Conservation (phyloP, 1,140 invertebrate species). For the Penaeus japonicus region DNA sequence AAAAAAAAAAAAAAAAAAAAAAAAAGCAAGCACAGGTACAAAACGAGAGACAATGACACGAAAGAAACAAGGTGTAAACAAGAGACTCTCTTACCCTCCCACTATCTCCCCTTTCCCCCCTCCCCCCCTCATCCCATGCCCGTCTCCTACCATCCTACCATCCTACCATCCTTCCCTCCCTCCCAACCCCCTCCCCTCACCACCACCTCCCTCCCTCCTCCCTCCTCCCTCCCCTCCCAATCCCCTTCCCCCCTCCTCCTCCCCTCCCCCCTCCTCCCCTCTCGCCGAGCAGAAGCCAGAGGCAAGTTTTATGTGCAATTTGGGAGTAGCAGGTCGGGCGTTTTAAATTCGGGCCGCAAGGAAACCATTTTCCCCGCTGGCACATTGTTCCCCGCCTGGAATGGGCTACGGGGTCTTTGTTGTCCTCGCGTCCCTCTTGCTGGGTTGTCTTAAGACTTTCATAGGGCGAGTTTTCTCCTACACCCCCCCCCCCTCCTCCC, state of each 20-base stretch:
- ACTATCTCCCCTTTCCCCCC: not conserved
- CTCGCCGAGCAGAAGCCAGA: not conserved
- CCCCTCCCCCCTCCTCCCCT: not conserved
- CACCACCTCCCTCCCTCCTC: not conserved
- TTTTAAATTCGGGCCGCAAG: slow-evolving; percentile 54
- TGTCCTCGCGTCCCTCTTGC: slow-evolving; percentile 30
- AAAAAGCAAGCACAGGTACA: not conserved
- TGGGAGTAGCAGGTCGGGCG: slow-evolving; percentile 41
- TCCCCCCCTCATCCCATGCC: not conserved
- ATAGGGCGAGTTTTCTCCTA: slow-evolving; percentile 53
- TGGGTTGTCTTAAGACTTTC: slow-evolving; percentile 33
- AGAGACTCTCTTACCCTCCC: not conserved
- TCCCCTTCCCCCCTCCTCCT: not conserved
- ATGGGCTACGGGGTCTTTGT: not conserved
- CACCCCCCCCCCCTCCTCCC: slow-evolving; percentile 57
- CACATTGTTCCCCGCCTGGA: slow-evolving; percentile 45
- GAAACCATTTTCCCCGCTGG: slow-evolving; percentile 51
- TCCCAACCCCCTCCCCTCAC: not conserved
- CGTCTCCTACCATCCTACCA: not conserved
- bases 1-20: not conserved
- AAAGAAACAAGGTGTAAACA: not conserved
- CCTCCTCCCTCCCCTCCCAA: not conserved
- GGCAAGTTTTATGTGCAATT: slow-evolving; percentile 57
- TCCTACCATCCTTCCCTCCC: not conserved
- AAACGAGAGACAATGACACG: not conserved